Conservation (phyloP, 2,888 invertebrate genomes). For the Athripsodes cinereus region DNA sequence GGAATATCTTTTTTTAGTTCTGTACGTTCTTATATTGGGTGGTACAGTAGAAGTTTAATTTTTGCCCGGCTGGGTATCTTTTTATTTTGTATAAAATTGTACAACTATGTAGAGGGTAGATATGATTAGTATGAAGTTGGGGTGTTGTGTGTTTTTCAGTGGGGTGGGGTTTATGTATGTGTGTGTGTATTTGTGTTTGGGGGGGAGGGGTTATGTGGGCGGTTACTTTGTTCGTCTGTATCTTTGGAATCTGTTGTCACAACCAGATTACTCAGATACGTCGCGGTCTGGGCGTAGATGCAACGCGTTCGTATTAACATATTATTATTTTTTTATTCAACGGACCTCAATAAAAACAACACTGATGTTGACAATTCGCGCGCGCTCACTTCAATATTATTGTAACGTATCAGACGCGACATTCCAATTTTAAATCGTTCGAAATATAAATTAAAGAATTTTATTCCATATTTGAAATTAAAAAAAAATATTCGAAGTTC, state of each 20-base stretch:
- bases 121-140: too few species aligned
- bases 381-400: neutral
- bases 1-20: neutral
- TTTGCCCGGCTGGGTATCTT: conserved; percentile 24
- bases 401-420: too few species aligned
- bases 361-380: neutral
- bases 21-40: neutral
- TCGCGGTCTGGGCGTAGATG: neutral
- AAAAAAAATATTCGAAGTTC: too few species aligned
- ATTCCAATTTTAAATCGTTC: too few species aligned
- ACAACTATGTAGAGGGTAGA: conserved; percentile 5
- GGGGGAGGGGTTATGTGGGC: conserved; percentile 26
- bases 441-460: too few species aligned
- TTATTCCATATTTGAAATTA: too few species aligned
- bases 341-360: neutral
- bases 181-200: conserved; percentile 34
- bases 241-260: neutral
- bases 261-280: neutral
- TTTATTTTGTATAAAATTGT: conserved; percentile 24
- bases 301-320: neutral
- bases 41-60: conserved; percentile 14
- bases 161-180: too few species aligned
- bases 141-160: conserved; percentile 29
- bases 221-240: conserved; percentile 27
- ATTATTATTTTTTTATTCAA: neutral